A percentile compares a stretch with the other conserved stretches of the same genome.
Conservation (phyloP, 2,888 invertebrate genomes). For the Teleiodes luculella region DNA sequence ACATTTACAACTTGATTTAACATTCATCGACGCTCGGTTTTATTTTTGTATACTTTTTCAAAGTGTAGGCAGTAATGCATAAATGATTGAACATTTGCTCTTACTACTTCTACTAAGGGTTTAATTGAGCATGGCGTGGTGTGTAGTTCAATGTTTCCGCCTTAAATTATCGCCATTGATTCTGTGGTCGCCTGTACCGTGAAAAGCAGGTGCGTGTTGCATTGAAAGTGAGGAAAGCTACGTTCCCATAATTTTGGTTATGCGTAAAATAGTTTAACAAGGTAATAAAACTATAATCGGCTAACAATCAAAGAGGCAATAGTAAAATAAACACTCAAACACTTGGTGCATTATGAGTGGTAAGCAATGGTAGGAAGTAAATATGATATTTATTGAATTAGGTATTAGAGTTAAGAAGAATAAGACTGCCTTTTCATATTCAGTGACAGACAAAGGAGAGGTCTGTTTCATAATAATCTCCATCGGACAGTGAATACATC, state of each 20-base stretch:
- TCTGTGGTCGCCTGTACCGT: conserved; percentile 55
- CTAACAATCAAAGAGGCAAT: background rate
- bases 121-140: conserved; percentile 27
- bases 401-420: too few species aligned
- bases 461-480: conserved; percentile 23
- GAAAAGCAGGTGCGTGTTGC: conserved; percentile 50
- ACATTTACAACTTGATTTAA: background rate
- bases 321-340: background rate
- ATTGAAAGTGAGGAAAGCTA: background rate
- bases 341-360: too few species aligned
- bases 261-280: background rate
- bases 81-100: background rate
- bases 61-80: background rate
- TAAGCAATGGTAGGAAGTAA: background rate
- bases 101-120: background rate
- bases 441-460: background rate
- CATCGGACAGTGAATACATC: conserved; percentile 42
- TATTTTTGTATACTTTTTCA: background rate
- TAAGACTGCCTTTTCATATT: conserved; percentile 11
- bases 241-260: conserved; percentile 14
- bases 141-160: conserved; percentile 51
- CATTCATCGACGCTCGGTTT: background rate
- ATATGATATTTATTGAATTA: background rate
- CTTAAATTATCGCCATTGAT: conserved; percentile 74
- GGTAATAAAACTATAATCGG: background rate